Evolutionary conservation across 2,797 vertebrate species (phyloP).

Genomic region (Semotilus atromaculatus): DNA sequence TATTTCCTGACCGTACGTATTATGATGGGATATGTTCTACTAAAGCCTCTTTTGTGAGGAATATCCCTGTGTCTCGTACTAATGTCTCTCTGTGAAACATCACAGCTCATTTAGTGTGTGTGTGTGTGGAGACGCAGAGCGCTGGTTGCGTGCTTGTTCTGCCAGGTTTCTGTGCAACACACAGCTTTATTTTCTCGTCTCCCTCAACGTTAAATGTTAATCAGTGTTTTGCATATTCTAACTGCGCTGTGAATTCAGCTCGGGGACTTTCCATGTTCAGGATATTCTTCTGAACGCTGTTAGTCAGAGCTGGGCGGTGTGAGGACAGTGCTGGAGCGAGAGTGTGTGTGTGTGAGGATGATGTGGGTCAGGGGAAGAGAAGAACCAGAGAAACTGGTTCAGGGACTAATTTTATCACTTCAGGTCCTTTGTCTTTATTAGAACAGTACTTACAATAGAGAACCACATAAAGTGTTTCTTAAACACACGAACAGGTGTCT

Average conservation of each 20-base stretch:
- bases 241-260: neutral
- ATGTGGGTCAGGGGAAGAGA: neutral
- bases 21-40: neutral
- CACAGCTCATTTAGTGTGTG: too few species aligned
- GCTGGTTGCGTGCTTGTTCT: neutral
- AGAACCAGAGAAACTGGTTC: neutral
- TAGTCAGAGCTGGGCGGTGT: neutral
- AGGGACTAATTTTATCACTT: neutral
- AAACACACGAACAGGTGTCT: slow-evolving; percentile 27
- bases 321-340: neutral
- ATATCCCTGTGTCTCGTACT: neutral
- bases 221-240: slow-evolving; percentile 28
- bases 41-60: too few species aligned
- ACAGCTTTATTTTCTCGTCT: slow-evolving; percentile 6
- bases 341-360: too few species aligned
- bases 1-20: neutral
- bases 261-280: neutral
- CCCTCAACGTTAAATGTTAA: slow-evolving; percentile 1
- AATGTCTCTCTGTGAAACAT: neutral
- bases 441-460: neutral
- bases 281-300: too few species aligned
- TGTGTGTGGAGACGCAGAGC: too few species aligned
- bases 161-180: slow-evolving; percentile 6
- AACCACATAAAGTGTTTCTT: neutral
- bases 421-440: neutral